Evolutionary conservation across 2,797 vertebrate species (phyloP).

Genomic region (Botia almorhae): DNA sequence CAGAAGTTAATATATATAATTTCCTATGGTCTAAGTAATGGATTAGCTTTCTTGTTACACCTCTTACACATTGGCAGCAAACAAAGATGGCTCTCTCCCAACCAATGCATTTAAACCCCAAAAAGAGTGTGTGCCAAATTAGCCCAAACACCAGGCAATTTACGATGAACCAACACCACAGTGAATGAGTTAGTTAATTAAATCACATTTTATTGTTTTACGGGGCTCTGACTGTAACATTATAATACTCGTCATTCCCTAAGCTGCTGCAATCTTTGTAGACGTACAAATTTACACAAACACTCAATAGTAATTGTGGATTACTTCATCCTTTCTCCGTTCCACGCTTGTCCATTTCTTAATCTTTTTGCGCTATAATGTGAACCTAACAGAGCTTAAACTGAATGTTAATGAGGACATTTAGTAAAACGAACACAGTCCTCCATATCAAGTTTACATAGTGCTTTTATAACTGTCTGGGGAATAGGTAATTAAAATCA

Average conservation of each 20-base stretch:
- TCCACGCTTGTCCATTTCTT: slow-evolving; percentile 3
- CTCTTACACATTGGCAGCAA: slow-evolving; percentile 31
- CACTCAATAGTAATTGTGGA: slow-evolving; percentile 39
- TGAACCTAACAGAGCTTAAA: slow-evolving; percentile 34
- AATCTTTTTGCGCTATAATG: slow-evolving; percentile 30
- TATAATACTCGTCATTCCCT: slow-evolving; percentile 46
- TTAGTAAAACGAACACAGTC: slow-evolving; percentile 41
- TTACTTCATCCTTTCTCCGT: slow-evolving; percentile 32
- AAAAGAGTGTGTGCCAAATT: slow-evolving; percentile 58
- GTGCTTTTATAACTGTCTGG: slow-evolving; percentile 44
- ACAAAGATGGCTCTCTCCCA: slow-evolving; percentile 46
- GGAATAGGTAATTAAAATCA: slow-evolving; percentile 60
- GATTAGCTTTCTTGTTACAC: slow-evolving; percentile 24
- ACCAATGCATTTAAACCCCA: slow-evolving; percentile 41
- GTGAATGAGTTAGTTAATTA: slow-evolving; percentile 54
- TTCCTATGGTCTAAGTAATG: slow-evolving; percentile 13
- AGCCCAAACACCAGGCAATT: slow-evolving; percentile 57
- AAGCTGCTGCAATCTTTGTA: slow-evolving; percentile 51
- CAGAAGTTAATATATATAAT: slow-evolving; percentile 56
- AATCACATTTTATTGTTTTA: slow-evolving; percentile 52
- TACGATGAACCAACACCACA: slow-evolving; percentile 47
- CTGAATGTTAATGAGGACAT: slow-evolving; percentile 50
- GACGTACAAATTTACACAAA: slow-evolving; percentile 51
- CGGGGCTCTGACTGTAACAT: slow-evolving; percentile 58
- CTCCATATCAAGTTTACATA: slow-evolving; percentile 43